These are phyloP conservation scores for Oxycera nigricornis DNA, from an alignment of 2,888 invertebrate species.

Conservation along the genomic window DNA sequence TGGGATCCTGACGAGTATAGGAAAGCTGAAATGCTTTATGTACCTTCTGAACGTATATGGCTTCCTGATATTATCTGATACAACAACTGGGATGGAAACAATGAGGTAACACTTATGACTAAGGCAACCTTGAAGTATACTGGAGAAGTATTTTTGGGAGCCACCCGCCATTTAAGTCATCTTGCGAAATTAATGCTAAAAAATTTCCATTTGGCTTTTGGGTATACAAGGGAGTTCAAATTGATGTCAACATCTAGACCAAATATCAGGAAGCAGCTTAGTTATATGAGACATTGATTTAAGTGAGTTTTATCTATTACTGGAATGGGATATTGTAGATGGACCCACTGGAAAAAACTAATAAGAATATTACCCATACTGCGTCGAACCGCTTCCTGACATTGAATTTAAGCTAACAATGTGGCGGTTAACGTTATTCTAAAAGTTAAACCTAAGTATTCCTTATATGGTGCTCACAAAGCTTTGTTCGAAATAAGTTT, in stretches of 20 bases:
- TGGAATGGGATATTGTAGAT: slow-evolving; percentile 97
- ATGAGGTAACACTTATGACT: slow-evolving; percentile 93
- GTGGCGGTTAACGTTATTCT: slow-evolving; percentile 96
- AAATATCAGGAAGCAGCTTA: slow-evolving; percentile 78
- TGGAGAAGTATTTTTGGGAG: slow-evolving; percentile 93
- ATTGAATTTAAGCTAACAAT: slow-evolving; percentile 98
- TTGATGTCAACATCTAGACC: slow-evolving; percentile 84
- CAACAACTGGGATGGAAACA: slow-evolving; percentile 92
- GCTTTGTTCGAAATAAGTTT: too few species aligned
- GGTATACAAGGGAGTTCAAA: slow-evolving; percentile 91
- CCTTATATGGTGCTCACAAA: slow-evolving; percentile 97
- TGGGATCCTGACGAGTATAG: slow-evolving; percentile 93
- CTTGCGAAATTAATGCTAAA: slow-evolving; percentile 92
- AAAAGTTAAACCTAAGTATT: slow-evolving; percentile 94
- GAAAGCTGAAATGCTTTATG: slow-evolving; percentile 88
- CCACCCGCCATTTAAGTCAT: slow-evolving; percentile 94
- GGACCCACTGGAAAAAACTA: slow-evolving; percentile 90
- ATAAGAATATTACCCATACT: slow-evolving; percentile 93
- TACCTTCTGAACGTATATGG: slow-evolving; percentile 97
- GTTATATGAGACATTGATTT: slow-evolving; percentile 91
- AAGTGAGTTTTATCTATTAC: slow-evolving; percentile 93
- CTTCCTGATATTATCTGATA: slow-evolving; percentile 94
- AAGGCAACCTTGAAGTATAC: slow-evolving; percentile 92
- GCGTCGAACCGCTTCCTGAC: slow-evolving; percentile 89
- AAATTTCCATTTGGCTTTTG: slow-evolving; percentile 97